These are phyloP conservation scores for Rhodophaea formosa DNA, from an alignment of 2,888 invertebrate species.

Conservation along the genomic window DNA sequence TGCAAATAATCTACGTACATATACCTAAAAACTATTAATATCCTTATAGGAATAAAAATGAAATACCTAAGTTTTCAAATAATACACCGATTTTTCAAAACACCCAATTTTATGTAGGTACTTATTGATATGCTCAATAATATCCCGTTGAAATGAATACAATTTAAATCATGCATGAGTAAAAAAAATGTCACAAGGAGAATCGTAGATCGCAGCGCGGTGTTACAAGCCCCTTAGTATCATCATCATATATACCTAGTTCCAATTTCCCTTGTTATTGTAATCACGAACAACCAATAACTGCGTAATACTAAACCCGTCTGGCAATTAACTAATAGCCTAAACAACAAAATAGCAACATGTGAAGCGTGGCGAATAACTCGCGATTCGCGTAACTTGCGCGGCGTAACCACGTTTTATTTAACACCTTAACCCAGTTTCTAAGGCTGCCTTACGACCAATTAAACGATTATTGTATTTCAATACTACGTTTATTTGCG, in stretches of 20 bases:
- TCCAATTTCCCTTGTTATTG: neutral
- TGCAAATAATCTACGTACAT: too few species aligned
- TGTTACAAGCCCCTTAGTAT: neutral
- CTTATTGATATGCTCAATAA: too few species aligned
- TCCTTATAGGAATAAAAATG: too few species aligned
- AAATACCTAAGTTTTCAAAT: too few species aligned
- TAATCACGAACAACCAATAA: neutral
- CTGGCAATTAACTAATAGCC: neutral
- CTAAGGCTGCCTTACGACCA: conserved; percentile 21
- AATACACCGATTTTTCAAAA: too few species aligned
- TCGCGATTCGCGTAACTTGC: conserved; percentile 5
- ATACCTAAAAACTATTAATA: too few species aligned
- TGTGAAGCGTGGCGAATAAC: conserved; percentile 2
- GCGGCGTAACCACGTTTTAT: conserved; percentile 18
- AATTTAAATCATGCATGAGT: too few species aligned
- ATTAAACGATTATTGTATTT: conserved; percentile 17
- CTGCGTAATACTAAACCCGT: neutral
- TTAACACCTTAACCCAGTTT: conserved; percentile 27
- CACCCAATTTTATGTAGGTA: too few species aligned
- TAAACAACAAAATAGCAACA: conserved; percentile 5
- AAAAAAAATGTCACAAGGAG: neutral
- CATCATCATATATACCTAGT: neutral
- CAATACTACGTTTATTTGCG: conserved; percentile 13
- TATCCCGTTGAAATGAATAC: too few species aligned
- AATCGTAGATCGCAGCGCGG: neutral